Base-by-base conservation (phyloP, 2,888 invertebrate genomes). In the Pasiphila rectangulata region DNA sequence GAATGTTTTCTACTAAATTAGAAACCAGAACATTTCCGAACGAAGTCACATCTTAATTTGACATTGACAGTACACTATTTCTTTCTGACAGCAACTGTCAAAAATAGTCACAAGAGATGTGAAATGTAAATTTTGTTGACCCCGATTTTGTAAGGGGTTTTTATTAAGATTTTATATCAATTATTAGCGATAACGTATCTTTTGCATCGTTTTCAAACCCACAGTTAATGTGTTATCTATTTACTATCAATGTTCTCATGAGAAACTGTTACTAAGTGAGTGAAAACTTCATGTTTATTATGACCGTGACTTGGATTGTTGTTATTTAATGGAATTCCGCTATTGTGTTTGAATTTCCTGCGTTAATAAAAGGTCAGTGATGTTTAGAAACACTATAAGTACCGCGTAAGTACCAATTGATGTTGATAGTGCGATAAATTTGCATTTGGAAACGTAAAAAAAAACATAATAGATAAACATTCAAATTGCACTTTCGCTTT, bases 351-450 rank as follows among this genome's bases (percentile, higher is more conserved):
- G 4, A 25, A 25, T 34, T 44, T 50, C 15, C 41, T 32, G 49
- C 40, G 37, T 36, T 45, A 45, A 45, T 21, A 41, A 39, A 32
- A 44, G 49, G 44, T 50, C 49, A 45, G 17, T 10, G 29, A n/a
- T 41, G 10, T 7, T 27, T 4, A 9, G 32, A 6, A 13, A 37
- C 9, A 45, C 32, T 36, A 21, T 37, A 12, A 10, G n/a, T 16
- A 6, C 7, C 36, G 15, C 3, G 49, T 50, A 19, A 50, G 49
- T 50, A 32, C 24, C 25, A n/a, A 5, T n/a, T 6, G 17, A 1
- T 40, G 30, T 45, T 41, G 37, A n/a, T 20, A 21, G 36, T 25
- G 4, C 16, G n/a, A 39, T 35, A 30, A 24, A 15, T 35, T 29
- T 16, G 13, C 27, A 13, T n/a, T n/a, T n/a, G n/a, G n/a, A n/a